Percentiles rank a stretch among this genome's conserved stretches.
These are phyloP conservation scores for Corydoras sp. DNA, from an alignment of 2,113 vertebrate species.

Conservation along the genomic window DNA sequence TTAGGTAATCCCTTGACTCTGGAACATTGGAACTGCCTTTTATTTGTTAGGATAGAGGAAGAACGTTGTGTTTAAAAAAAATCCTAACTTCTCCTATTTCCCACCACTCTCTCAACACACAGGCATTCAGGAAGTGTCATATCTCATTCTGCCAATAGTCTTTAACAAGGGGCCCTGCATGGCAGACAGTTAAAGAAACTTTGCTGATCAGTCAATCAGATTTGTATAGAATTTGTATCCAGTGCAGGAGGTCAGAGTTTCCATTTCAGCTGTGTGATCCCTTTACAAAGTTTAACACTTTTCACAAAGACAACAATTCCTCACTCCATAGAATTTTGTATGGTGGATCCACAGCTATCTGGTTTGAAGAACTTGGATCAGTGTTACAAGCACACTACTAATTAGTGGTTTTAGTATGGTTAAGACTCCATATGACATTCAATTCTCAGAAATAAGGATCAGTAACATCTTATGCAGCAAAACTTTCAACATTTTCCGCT, in stretches of 20 bases:
- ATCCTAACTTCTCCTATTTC: slow-evolving; percentile 49
- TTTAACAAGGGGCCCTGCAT: slow-evolving; percentile 39
- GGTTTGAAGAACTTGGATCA: neutral
- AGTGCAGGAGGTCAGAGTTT: slow-evolving; percentile 27
- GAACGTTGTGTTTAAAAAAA: slow-evolving; percentile 40
- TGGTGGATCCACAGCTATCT: slow-evolving; percentile 1
- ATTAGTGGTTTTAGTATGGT: neutral
- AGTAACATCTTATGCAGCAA: neutral
- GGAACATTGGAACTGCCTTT: slow-evolving; percentile 18
- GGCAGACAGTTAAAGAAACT: slow-evolving; percentile 32
- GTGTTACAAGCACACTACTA: neutral
- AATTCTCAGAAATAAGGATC: neutral
- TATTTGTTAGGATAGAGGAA: slow-evolving; percentile 20
- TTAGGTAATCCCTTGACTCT: neutral
- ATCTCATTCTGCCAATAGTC: slow-evolving; percentile 47
- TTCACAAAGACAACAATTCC: slow-evolving; percentile 1
- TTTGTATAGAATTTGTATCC: neutral
- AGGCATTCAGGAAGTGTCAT: slow-evolving; percentile 58
- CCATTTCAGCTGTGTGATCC: slow-evolving; percentile 13
- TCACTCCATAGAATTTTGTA: neutral
- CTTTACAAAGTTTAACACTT: slow-evolving; percentile 1
- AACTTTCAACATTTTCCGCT: neutral
- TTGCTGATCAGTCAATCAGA: slow-evolving; percentile 20
- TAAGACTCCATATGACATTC: neutral
- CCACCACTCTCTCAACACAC: slow-evolving; percentile 54